Evolutionary conservation across 2,888 invertebrate species (phyloP).

Genomic region (Marasmarcha lunaedactyla): DNA sequence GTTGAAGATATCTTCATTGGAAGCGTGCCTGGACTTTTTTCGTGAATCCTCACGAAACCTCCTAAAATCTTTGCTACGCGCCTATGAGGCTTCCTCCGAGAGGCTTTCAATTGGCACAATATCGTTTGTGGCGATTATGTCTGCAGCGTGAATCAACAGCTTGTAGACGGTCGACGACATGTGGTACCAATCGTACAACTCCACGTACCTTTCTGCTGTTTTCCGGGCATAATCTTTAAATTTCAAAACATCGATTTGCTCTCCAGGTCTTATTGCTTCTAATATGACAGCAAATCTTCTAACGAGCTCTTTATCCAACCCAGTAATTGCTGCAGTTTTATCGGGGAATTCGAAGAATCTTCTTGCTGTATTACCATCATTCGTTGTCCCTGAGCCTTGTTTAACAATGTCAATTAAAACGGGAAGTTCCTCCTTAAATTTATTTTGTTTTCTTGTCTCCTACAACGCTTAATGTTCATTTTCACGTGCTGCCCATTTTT

Average conservation of each 20-base stretch:
- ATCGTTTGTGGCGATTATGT: neutral
- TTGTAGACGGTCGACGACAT: neutral
- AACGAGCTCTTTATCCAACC: constrained; percentile 8
- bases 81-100: neutral
- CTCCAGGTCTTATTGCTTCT: neutral
- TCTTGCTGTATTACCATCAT: constrained; percentile 12
- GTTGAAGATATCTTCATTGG: neutral
- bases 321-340: constrained; percentile 10
- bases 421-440: neutral
- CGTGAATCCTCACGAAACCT: neutral
- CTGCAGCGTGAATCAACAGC: neutral
- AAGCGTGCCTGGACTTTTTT: neutral
- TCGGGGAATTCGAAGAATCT: constrained; percentile 8
- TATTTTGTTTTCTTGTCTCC: neutral
- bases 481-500: constrained; percentile 6
- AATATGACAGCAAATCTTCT: constrained; percentile 8
- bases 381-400: constrained; percentile 9
- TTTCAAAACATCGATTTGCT: neutral
- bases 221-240: neutral
- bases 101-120: neutral
- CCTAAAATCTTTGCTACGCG: neutral
- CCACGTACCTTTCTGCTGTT: constrained; percentile 1
- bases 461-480: neutral
- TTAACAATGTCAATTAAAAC: constrained; percentile 8
- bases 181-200: neutral